phyloP scores from a whole-genome alignment of 1,140 invertebrate species.

The Drosophila arawakana region DNA sequence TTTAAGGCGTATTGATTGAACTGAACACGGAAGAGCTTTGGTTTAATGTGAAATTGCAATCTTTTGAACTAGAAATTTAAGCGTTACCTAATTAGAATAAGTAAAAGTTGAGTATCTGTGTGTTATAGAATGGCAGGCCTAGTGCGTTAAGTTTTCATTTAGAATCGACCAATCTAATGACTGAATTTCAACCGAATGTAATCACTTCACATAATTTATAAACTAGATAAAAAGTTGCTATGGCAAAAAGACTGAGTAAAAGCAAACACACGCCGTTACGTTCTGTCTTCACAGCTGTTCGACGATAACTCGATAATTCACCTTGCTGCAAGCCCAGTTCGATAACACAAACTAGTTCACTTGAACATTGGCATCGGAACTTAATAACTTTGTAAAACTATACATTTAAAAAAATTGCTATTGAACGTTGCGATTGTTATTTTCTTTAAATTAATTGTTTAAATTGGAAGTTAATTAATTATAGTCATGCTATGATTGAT shows the following conservation, averaged over 20 bases:
- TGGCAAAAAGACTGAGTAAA: conserved; percentile 42
- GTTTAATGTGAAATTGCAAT: conserved; percentile 2
- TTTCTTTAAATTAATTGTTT: neutral
- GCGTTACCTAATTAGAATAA: conserved; percentile 37
- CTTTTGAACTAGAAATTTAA: conserved; percentile 4
- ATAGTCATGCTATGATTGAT: neutral
- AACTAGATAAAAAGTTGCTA: conserved; percentile 34
- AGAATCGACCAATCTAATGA: conserved; percentile 21
- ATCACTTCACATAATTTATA: conserved; percentile 49
- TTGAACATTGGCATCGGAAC: neutral
- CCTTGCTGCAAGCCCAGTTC: neutral
- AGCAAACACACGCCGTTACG: conserved; percentile 40
- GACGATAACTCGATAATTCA: conserved; percentile 1
- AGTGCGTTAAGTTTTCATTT: conserved; percentile 23
- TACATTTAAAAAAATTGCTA: too few species aligned
- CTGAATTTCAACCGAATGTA: conserved; percentile 11
- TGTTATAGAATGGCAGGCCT: conserved; percentile 11
- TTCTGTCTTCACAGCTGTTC: conserved; percentile 24
- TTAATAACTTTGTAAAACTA: too few species aligned
- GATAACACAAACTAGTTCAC: conserved; percentile 12
- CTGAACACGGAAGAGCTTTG: neutral
- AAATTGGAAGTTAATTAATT: neutral
- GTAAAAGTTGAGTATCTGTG: conserved; percentile 18
- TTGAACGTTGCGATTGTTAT: too few species aligned
- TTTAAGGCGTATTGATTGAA: conserved; percentile 56